These are phyloP conservation scores for Danio jaintianensis DNA, from an alignment of 2,797 vertebrate species.

Conservation along the genomic window DNA sequence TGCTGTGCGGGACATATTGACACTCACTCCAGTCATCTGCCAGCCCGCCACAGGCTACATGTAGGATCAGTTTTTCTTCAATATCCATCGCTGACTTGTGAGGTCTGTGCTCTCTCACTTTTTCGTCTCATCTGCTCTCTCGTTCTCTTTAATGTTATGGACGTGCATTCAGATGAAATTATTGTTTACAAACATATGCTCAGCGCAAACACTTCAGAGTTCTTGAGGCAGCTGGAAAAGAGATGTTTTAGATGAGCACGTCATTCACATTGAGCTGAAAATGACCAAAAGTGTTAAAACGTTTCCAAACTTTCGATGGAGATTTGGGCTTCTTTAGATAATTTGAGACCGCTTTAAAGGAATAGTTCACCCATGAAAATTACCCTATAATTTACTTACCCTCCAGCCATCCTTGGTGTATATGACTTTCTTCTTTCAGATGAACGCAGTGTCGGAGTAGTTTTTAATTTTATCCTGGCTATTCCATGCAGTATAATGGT, in stretches of 20 bases:
- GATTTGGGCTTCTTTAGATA: not conserved
- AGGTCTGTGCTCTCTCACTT: not conserved
- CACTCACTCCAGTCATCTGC: conserved; percentile 52
- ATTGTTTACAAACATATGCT: not conserved
- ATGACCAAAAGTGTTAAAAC: not conserved
- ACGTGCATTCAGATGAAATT: not conserved
- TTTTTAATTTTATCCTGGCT: too few species aligned
- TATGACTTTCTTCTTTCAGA: too few species aligned
- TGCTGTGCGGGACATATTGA: conserved; percentile 49
- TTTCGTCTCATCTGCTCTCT: not conserved
- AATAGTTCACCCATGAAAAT: too few species aligned
- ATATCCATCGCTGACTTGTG: conserved; percentile 25
- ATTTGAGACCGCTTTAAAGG: not conserved
- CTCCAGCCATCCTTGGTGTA: too few species aligned
- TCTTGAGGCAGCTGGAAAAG: not conserved
- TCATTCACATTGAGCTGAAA: not conserved
- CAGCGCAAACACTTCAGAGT: not conserved
- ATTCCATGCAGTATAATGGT: too few species aligned
- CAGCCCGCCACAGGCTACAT: conserved; percentile 54
- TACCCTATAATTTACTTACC: too few species aligned
- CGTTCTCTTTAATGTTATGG: not conserved
- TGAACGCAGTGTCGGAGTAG: too few species aligned
- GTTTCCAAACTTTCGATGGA: not conserved
- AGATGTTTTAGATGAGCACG: not conserved
- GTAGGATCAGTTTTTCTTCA: conserved; percentile 35